A percentile compares a stretch with the other conserved stretches of the same genome.
Conservation (phyloP, 2,888 invertebrate species). For the Machimus rusticus region DNA sequence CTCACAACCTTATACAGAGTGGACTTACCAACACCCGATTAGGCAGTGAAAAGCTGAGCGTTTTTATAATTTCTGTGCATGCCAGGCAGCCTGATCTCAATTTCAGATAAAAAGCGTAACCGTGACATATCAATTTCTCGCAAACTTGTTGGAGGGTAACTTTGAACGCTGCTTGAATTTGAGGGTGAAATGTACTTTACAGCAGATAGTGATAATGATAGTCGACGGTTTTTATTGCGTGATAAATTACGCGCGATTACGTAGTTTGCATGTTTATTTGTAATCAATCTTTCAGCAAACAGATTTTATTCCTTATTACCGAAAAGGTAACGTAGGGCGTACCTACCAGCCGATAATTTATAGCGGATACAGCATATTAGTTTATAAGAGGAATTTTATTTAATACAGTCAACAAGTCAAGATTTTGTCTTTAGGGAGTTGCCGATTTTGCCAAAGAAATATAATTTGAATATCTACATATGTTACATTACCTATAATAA, state of each 20-base stretch:
- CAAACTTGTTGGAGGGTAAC: slow-evolving; percentile 18
- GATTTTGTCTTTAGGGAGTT: not conserved
- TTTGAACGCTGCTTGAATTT: not conserved
- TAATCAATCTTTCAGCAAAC: not conserved
- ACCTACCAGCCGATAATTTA: not conserved
- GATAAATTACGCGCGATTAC: slow-evolving; percentile 46
- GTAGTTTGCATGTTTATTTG: slow-evolving; percentile 19
- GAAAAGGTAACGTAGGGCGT: not conserved
- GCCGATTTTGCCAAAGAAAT: too few species aligned
- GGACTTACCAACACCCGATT: not conserved
- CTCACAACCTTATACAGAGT: not conserved
- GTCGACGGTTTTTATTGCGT: slow-evolving; percentile 41
- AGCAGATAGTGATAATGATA: slow-evolving; percentile 5
- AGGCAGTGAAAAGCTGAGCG: slow-evolving; percentile 37
- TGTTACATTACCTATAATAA: too few species aligned
- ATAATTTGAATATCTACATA: too few species aligned
- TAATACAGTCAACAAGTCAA: not conserved
- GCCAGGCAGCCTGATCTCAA: slow-evolving; percentile 43
- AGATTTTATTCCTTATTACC: not conserved
- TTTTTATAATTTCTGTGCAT: slow-evolving; percentile 41
- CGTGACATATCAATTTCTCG: slow-evolving; percentile 48
- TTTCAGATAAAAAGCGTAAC: slow-evolving; percentile 42
- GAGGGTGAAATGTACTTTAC: slow-evolving; percentile 6
- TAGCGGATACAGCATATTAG: not conserved
- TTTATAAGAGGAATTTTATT: not conserved